Conservation (phyloP, 2,113 vertebrate genomes). For the Aptenodytes forsteri region DNA sequence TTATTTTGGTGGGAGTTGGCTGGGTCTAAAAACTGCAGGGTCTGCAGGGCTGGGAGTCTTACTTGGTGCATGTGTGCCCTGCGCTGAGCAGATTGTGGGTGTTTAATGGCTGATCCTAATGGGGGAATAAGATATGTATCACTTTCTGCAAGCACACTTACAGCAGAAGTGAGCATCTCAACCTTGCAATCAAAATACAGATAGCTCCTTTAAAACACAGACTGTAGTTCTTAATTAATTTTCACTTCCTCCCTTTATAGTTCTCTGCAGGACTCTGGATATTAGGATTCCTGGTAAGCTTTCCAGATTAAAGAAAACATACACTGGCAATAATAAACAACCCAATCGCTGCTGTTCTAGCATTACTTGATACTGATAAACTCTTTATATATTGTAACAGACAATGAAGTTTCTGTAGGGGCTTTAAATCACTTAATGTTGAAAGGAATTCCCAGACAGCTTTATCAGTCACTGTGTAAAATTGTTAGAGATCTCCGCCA, state of each 20-base stretch:
- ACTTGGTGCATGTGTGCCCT: fast-evolving
- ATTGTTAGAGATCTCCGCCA: constrained; percentile 72
- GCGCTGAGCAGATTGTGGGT: fast-evolving
- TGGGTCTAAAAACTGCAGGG: fast-evolving
- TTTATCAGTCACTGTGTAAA: constrained; percentile 75
- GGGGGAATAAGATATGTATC: not conserved
- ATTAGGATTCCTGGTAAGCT: not conserved
- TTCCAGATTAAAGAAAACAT: constrained; percentile 9
- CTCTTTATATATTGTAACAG: constrained; percentile 38
- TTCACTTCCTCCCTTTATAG: not conserved
- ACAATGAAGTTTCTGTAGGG: constrained; percentile 69
- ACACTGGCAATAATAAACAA: not conserved
- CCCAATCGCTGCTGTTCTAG: not conserved
- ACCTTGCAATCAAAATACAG: not conserved
- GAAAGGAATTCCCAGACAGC: constrained; percentile 73
- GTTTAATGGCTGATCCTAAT: not conserved
- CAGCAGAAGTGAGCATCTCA: not conserved
- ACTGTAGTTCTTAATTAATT: not conserved
- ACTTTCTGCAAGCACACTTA: fast-evolving
- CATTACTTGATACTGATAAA: not conserved
- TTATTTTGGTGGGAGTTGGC: not conserved
- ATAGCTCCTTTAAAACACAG: not conserved
- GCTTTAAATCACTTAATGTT: constrained; percentile 76
- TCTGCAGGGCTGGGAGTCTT: not conserved
- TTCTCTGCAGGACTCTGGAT: not conserved